A percentile compares a stretch with the other conserved stretches of the same genome.
Evolutionary conservation across 2,888 invertebrate species (phyloP).

Genomic region (Neoitamus cyanurus): DNA sequence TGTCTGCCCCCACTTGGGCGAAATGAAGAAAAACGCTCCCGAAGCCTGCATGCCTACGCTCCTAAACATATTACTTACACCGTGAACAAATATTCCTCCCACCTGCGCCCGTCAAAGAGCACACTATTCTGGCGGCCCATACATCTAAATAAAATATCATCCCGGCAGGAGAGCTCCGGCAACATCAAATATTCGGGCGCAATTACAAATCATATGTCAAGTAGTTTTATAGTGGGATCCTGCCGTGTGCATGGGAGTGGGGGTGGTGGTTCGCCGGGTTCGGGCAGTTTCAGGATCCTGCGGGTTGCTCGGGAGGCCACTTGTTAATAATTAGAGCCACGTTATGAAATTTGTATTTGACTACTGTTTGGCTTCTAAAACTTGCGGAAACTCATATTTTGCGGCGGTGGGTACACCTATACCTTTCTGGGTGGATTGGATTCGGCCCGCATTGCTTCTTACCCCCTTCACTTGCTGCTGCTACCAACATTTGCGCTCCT

Average conservation of each 20-base stretch:
- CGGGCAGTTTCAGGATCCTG: slow-evolving; percentile 2
- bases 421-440: slow-evolving; percentile 23
- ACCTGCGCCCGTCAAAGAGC: not conserved
- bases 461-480: not conserved
- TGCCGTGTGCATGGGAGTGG: not conserved
- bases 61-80: slow-evolving; percentile 36
- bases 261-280: not conserved
- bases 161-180: slow-evolving; percentile 23
- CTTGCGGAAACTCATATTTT: slow-evolving; percentile 41
- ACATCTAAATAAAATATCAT: slow-evolving; percentile 44
- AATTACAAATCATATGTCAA: slow-evolving; percentile 46
- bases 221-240: slow-evolving; percentile 36
- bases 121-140: not conserved
- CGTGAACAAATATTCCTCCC: slow-evolving; percentile 3
- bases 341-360: slow-evolving; percentile 46
- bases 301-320: slow-evolving; percentile 32
- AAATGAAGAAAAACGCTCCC: slow-evolving; percentile 20
- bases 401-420: not conserved
- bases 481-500: not conserved
- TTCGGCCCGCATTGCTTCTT: not conserved
- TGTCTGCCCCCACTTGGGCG: not conserved
- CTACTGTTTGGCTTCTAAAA: slow-evolving; percentile 46
- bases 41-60: slow-evolving; percentile 24
- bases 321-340: slow-evolving; percentile 46
- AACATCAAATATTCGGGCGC: slow-evolving; percentile 45